Conservation (phyloP, 2,888 invertebrate species). For the Hirtodrosophila duncani region DNA sequence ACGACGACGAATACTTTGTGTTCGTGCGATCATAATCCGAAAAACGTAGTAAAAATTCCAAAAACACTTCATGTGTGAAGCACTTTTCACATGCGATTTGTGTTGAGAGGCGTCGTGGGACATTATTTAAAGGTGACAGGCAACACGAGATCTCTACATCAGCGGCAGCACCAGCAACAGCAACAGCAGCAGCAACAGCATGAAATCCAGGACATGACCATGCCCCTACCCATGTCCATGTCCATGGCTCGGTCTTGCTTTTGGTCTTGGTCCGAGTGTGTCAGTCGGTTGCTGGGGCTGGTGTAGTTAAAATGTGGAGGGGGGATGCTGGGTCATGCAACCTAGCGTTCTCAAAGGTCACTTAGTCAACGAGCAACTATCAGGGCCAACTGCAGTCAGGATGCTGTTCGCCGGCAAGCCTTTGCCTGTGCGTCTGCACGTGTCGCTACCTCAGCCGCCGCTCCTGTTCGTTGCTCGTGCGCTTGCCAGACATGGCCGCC, state of each 20-base stretch:
- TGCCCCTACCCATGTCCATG: too few relatives aligned
- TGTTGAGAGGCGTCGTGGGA: conserved; percentile 74
- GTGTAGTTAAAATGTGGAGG: too few relatives aligned
- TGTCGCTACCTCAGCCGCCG: too few relatives aligned
- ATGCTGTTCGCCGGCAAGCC: conserved; percentile 16
- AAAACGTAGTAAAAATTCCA: conserved; percentile 50
- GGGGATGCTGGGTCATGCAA: conserved; percentile 57
- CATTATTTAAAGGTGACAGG: conserved; percentile 75
- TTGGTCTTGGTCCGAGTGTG: conserved; percentile 8
- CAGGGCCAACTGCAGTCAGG: conserved; percentile 34
- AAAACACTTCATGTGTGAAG: conserved; percentile 68
- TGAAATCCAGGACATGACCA: too few relatives aligned
- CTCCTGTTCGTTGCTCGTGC: conserved; percentile 8
- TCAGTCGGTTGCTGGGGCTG: conserved; percentile 6
- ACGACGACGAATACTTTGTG: conserved; percentile 35
- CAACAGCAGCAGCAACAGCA: too few relatives aligned
- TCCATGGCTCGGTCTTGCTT: too few relatives aligned
- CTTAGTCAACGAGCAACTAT: conserved; percentile 58
- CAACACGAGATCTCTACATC: conserved; percentile 62
- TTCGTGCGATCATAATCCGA: conserved; percentile 53
- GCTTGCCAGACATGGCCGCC: conserved; percentile 31
- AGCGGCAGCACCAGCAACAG: too few relatives aligned
- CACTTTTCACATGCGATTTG: conserved; percentile 76
- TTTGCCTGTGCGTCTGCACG: too few relatives aligned
- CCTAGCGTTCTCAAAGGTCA: conserved; percentile 61